These are phyloP conservation scores for Microcebus griseorufus DNA, from an alignment of 2,113 vertebrate genomes.

Conservation along the genomic window DNA sequence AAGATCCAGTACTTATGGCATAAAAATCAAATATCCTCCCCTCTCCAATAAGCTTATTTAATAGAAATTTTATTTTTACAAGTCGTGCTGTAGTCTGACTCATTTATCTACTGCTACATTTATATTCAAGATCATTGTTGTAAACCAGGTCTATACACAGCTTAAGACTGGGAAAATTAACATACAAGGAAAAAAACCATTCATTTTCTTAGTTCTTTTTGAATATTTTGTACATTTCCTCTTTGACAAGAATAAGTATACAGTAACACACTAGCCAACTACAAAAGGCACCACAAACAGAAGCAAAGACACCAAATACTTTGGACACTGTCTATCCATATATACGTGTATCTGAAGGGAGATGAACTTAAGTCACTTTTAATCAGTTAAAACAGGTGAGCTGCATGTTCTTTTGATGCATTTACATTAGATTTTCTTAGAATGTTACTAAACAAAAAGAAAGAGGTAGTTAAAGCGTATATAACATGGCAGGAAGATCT, in stretches of 20 bases:
- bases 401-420: neutral
- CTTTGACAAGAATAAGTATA: neutral
- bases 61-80: neutral
- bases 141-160: neutral
- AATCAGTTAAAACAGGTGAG: neutral
- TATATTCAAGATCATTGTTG: slow-evolving; percentile 20
- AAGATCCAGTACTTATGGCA: neutral
- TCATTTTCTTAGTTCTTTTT: neutral
- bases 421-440: slow-evolving; percentile 12
- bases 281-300: neutral
- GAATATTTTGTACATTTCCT: neutral
- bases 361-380: neutral
- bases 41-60: slow-evolving; percentile 22
- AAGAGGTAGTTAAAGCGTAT: neutral
- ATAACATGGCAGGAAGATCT: neutral
- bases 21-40: neutral
- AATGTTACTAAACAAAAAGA: neutral
- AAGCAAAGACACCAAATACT: slow-evolving; percentile 9
- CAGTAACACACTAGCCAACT: neutral
- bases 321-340: neutral
- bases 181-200: neutral
- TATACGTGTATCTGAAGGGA: neutral
- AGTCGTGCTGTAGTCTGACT: neutral
- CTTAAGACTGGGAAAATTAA: slow-evolving; percentile 44
- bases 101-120: neutral